Conservation (phyloP, 2,888 invertebrate genomes). For the Epistrophe eligans region DNA sequence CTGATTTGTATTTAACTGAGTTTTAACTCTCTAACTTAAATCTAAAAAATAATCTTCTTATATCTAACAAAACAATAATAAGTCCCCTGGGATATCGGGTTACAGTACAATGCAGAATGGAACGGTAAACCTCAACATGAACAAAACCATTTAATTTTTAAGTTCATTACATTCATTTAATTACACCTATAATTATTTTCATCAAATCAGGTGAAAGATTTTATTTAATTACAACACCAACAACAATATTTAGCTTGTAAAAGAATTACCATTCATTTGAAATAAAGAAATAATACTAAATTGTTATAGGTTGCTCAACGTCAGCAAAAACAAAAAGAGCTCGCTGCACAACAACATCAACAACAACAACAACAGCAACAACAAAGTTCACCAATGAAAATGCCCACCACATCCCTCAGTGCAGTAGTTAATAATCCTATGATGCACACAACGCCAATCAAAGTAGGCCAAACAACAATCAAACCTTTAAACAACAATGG, state of each 20-base stretch:
- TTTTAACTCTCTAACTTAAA: not conserved
- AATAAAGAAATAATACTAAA: not conserved
- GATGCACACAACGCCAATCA: conserved; percentile 82
- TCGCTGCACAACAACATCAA: conserved; percentile 84
- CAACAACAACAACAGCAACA: conserved; percentile 79
- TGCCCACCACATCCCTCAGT: conserved; percentile 81
- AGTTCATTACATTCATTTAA: conserved; percentile 27
- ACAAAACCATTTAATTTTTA: conserved; percentile 26
- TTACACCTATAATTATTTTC: conserved; percentile 38
- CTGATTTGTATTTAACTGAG: not conserved
- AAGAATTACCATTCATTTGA: not conserved
- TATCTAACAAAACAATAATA: conserved; percentile 39
- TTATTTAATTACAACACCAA: conserved; percentile 11
- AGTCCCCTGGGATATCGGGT: conserved; percentile 62
- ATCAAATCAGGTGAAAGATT: conserved; percentile 57
- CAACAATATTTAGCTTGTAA: not conserved
- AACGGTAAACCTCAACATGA: conserved; percentile 59
- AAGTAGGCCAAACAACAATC: conserved; percentile 83
- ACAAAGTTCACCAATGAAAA: conserved; percentile 79
- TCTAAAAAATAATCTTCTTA: not conserved
- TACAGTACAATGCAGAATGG: conserved; percentile 68
- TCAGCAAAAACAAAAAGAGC: conserved; percentile 87
- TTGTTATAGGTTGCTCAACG: conserved; percentile 87
- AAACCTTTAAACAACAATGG: conserved; percentile 81
- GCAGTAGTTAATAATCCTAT: conserved; percentile 82